Percentiles rank a stretch among this genome's conserved stretches.
phyloP scores from a whole-genome alignment of 1,140 invertebrate genomes.

The Zaprionus kolodkinae region DNA sequence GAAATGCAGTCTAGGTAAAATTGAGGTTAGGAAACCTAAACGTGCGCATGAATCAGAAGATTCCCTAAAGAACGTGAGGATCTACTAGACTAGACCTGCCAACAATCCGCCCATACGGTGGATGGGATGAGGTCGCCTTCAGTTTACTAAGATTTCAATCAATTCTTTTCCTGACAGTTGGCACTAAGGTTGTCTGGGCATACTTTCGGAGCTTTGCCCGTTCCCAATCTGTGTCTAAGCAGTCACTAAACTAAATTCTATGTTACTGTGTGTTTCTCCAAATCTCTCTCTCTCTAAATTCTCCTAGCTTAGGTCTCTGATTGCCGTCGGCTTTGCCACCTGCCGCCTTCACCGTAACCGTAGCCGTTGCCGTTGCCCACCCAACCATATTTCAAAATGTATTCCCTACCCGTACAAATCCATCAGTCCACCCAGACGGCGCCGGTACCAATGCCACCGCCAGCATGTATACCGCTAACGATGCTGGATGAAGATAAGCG shows the following conservation, averaged over 20 bases:
- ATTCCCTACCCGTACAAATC: slow-evolving; percentile 39
- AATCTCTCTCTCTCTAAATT: neutral
- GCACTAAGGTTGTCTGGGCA: no score
- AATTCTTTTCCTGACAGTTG: neutral
- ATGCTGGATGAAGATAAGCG: slow-evolving; percentile 63
- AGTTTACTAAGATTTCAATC: neutral
- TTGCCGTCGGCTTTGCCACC: neutral
- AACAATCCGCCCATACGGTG: neutral
- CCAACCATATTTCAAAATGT: slow-evolving; percentile 28
- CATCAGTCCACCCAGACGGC: slow-evolving; percentile 50
- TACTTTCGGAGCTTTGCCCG: neutral
- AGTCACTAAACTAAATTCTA: neutral
- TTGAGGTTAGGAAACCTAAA: neutral
- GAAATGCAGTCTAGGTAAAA: no score
- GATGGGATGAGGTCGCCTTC: neutral
- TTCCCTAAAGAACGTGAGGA: no score
- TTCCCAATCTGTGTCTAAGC: neutral
- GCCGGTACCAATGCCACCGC: slow-evolving; percentile 24
- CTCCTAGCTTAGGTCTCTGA: neutral
- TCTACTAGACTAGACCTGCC: neutral
- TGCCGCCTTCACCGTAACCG: neutral
- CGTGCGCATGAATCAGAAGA: neutral
- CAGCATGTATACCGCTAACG: slow-evolving; percentile 49
- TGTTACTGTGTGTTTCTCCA: neutral
- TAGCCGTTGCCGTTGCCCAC: no score